Evolutionary conservation across 2,797 vertebrate genomes (phyloP).

Genomic region (Cebuella pygmaea): DNA sequence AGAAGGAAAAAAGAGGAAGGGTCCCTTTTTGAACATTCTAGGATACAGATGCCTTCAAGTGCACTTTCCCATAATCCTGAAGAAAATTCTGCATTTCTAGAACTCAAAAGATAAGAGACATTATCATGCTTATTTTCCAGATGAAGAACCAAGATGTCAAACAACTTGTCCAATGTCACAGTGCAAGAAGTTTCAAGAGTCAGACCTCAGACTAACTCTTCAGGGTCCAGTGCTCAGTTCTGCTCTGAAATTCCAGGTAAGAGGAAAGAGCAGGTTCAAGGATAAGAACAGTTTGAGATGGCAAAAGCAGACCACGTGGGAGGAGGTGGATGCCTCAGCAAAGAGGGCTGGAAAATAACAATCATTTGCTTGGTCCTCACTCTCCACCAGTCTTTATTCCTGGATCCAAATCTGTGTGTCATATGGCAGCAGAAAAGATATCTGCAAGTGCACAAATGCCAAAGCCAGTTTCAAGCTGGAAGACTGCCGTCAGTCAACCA

Average conservation of each 20-base stretch:
- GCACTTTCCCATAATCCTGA: neutral
- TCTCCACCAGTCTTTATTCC: slow-evolving; percentile 63
- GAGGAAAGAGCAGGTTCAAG: neutral
- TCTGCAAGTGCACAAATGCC: slow-evolving; percentile 68
- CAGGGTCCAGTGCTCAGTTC: neutral
- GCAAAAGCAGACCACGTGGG: neutral
- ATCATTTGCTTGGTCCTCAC: slow-evolving; percentile 14
- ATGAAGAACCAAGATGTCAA: neutral
- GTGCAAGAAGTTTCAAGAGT: neutral
- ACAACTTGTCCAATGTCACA: neutral
- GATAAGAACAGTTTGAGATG: neutral
- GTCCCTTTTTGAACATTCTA: neutral
- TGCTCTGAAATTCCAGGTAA: neutral
- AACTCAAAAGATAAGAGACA: neutral
- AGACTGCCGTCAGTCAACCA: slow-evolving; percentile 60
- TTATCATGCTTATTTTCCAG: neutral
- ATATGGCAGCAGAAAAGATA: slow-evolving; percentile 58
- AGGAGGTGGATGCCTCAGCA: neutral
- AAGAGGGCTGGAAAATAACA: slow-evolving; percentile 19
- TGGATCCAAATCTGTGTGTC: slow-evolving; percentile 67
- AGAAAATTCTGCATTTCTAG: neutral
- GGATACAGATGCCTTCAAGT: neutral
- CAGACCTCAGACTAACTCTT: neutral
- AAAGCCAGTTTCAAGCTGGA: slow-evolving; percentile 65
- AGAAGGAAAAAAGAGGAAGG: neutral